phyloP scores from a whole-genome alignment of 2,113 vertebrate genomes.

The Lagopus muta region DNA sequence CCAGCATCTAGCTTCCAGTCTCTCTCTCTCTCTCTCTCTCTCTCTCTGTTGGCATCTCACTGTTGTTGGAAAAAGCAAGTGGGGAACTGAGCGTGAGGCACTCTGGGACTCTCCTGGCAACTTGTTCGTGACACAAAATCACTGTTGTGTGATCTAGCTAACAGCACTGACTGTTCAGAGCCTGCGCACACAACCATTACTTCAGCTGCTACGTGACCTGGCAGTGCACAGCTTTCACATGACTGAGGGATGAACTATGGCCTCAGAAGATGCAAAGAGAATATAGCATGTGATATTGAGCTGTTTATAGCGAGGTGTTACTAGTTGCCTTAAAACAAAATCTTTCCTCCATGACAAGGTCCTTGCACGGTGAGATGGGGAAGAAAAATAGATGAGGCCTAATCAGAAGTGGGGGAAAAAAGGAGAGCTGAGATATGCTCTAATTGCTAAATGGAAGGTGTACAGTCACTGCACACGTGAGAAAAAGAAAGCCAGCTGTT shows the following conservation, averaged over 20 bases:
- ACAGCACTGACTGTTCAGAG: background rate
- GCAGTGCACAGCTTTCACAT: background rate
- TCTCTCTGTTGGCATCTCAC: background rate
- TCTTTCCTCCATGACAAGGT: background rate
- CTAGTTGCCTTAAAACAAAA: background rate
- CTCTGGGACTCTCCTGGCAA: background rate
- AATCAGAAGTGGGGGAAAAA: background rate
- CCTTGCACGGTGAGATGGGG: background rate
- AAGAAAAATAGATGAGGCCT: background rate
- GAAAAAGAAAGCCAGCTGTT: background rate
- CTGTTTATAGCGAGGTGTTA: slow-evolving; percentile 4
- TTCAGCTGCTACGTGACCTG: background rate
- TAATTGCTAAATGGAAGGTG: background rate
- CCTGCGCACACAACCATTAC: background rate
- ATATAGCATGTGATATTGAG: background rate
- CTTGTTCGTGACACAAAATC: background rate
- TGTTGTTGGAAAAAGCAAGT: background rate
- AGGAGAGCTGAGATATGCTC: background rate
- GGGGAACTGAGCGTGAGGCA: background rate
- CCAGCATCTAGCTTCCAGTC: background rate
- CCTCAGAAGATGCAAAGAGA: background rate
- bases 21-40: background rate
- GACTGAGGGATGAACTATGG: background rate
- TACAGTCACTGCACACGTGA: background rate
- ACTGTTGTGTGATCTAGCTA: background rate